These are phyloP conservation scores for Antennarius striatus DNA, from an alignment of 2,113 vertebrate genomes.

Conservation along the genomic window DNA sequence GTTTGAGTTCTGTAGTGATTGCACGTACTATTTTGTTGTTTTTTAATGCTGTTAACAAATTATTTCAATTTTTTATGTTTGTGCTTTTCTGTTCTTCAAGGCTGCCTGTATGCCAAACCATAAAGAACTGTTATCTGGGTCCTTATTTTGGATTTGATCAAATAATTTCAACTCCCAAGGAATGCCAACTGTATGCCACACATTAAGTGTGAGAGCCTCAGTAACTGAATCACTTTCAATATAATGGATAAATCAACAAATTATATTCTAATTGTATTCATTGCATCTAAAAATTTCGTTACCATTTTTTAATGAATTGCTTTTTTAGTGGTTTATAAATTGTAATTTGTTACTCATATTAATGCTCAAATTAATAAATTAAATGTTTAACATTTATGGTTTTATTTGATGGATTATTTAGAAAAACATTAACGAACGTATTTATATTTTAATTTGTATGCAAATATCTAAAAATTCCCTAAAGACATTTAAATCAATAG, in stretches of 20 bases:
- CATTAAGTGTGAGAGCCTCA: neutral
- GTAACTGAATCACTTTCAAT: neutral
- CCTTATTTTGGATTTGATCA: neutral
- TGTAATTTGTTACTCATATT: neutral
- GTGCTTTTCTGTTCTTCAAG: neutral
- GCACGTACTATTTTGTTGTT: neutral
- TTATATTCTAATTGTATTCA: no score
- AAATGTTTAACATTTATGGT: no score
- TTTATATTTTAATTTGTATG: no score
- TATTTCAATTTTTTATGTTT: neutral
- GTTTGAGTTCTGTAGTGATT: conserved; percentile 2
- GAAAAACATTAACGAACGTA: no score
- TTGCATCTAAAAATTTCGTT: no score
- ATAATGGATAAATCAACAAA: neutral
- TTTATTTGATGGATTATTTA: no score
- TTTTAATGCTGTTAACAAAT: neutral
- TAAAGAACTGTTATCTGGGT: neutral
- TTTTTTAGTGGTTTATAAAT: neutral
- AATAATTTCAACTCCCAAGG: neutral
- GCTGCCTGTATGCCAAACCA: conserved; percentile 7
- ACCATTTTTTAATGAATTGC: neutral
- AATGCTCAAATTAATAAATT: neutral
- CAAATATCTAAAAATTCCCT: no score
- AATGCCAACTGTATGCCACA: neutral
- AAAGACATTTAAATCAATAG: no score